These are phyloP conservation scores for Lymantria dispar DNA, from an alignment of 2,888 invertebrate species.

Conservation along the genomic window DNA sequence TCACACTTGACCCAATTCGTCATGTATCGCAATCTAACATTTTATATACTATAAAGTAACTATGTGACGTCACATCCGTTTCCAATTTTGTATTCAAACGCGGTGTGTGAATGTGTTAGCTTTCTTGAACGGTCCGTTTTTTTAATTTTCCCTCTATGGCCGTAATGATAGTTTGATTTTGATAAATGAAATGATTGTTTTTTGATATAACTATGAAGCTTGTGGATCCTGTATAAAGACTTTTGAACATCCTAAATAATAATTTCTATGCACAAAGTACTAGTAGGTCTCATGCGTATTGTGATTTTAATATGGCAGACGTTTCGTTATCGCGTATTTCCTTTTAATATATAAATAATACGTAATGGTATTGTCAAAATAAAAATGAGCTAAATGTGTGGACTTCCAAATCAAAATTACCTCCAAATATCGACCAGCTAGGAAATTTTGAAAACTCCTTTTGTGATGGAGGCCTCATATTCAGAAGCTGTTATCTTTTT, in stretches of 20 bases:
- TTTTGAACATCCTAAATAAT: neutral
- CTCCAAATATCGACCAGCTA: too few species aligned
- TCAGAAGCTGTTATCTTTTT: too few species aligned
- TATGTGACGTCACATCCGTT: slow-evolving; percentile 17
- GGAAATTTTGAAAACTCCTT: too few species aligned
- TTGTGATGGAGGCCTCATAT: too few species aligned
- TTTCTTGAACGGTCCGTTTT: slow-evolving; percentile 14
- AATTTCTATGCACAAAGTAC: neutral
- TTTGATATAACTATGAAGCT: neutral
- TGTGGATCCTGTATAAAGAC: neutral
- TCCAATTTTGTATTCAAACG: slow-evolving; percentile 34
- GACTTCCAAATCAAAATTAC: too few species aligned
- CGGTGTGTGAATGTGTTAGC: slow-evolving; percentile 33
- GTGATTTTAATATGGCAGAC: neutral
- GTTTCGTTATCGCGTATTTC: neutral
- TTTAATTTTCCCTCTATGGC: neutral
- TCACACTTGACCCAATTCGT: too few species aligned
- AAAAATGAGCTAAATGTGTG: too few species aligned
- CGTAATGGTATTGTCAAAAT: too few species aligned
- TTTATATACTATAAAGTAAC: neutral
- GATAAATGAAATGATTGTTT: neutral
- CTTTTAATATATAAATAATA: too few species aligned
- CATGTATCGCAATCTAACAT: neutral
- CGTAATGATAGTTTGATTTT: neutral
- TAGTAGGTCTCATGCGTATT: neutral